Evolutionary conservation across 2,888 invertebrate species (phyloP).

Genomic region (Griposia aprilina): DNA sequence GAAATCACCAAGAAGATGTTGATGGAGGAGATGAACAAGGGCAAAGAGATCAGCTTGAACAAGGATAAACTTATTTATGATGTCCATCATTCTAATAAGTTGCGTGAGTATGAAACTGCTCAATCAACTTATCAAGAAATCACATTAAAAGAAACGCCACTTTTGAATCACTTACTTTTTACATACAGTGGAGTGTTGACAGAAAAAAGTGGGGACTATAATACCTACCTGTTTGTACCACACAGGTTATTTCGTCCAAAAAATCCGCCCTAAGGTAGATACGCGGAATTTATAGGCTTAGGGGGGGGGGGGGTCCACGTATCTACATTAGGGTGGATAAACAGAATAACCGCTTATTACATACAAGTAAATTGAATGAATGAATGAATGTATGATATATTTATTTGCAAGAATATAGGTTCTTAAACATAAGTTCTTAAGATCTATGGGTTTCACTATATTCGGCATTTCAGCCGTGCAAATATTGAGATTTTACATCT

Average conservation of each 20-base stretch:
- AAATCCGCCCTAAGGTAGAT: neutral
- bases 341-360: no score
- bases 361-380: neutral
- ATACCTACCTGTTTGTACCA: neutral
- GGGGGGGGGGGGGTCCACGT: neutral
- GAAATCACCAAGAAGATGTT: slow-evolving; percentile 92
- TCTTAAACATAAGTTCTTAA: no score
- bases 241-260: neutral
- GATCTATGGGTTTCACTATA: no score
- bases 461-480: no score
- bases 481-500: no score
- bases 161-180: neutral
- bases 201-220: neutral
- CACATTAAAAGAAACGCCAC: neutral
- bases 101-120: slow-evolving; percentile 75
- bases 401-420: no score
- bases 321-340: neutral
- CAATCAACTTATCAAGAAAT: neutral
- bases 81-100: slow-evolving; percentile 83
- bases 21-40: slow-evolving; percentile 92
- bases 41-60: slow-evolving; percentile 91
- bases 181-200: neutral
- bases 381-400: no score
- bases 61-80: slow-evolving; percentile 91
- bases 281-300: no score